phyloP scores from a whole-genome alignment of 2,888 invertebrate species.

The Gymnosoma rotundatum region DNA sequence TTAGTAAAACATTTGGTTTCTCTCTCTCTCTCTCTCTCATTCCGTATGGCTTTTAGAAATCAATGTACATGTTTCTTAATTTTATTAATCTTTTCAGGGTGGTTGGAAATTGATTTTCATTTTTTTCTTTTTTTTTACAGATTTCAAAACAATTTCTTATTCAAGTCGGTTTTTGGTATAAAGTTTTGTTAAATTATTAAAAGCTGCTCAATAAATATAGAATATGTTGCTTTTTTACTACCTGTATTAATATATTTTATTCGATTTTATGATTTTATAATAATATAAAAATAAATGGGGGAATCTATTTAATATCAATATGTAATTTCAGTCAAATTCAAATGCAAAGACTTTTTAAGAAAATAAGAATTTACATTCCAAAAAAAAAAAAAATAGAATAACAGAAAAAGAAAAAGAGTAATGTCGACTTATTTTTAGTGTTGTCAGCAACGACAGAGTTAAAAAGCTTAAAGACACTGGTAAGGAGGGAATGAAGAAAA shows the following conservation, averaged over 20 bases:
- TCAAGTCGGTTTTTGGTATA: background rate
- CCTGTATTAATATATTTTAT: background rate
- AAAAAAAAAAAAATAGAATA: no score
- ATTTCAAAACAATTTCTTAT: background rate
- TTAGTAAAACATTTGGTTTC: background rate
- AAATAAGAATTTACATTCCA: no score
- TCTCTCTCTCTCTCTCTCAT: background rate
- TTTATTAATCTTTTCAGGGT: slow-evolving; percentile 39
- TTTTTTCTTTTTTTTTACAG: background rate
- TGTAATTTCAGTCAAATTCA: no score
- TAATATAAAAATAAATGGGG: no score
- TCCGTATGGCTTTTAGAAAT: background rate
- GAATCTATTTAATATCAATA: no score
- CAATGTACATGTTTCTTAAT: slow-evolving; percentile 21
- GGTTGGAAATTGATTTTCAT: slow-evolving; percentile 40
- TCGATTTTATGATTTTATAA: background rate
- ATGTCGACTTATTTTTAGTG: no score
- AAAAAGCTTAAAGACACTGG: no score
- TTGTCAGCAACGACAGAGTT: no score
- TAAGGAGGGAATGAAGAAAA: no score
- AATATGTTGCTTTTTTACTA: background rate
- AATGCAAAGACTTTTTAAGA: no score
- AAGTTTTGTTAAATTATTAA: slow-evolving; percentile 18
- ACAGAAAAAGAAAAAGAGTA: no score
- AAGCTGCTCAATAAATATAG: background rate